Evolutionary conservation across 2,113 vertebrate species (phyloP).

Genomic region (Serilophus lunatus): DNA sequence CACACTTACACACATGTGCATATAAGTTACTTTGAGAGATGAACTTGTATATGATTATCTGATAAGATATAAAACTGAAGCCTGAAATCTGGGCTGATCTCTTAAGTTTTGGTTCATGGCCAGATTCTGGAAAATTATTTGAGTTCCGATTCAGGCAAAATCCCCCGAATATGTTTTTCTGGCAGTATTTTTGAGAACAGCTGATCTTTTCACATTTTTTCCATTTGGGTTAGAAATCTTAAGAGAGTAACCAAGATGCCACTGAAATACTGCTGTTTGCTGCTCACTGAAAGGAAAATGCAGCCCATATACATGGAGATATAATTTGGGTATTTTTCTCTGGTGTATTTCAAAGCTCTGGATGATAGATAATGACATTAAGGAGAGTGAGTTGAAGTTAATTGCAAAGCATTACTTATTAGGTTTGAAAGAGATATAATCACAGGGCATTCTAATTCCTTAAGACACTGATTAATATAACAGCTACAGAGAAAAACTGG

Average conservation of each 20-base stretch:
- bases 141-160: constrained; percentile 31
- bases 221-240: constrained; percentile 33
- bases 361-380: constrained; percentile 21
- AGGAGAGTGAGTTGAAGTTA: constrained; percentile 35
- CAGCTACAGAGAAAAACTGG: constrained; percentile 61
- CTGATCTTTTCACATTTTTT: constrained; percentile 61
- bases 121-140: constrained; percentile 34
- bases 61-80: not conserved
- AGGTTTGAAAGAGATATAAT: constrained; percentile 48
- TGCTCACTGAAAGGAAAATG: not conserved
- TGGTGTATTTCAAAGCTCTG: not conserved
- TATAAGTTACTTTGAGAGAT: not conserved
- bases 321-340: not conserved
- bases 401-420: constrained; percentile 49
- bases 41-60: not conserved
- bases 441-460: constrained; percentile 59
- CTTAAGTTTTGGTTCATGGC: not conserved
- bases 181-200: constrained; percentile 47
- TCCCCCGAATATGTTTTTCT: constrained; percentile 33
- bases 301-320: not conserved
- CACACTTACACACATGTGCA: not conserved
- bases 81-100: not conserved
- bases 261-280: constrained; percentile 30
- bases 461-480: constrained; percentile 64
- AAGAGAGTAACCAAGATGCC: constrained; percentile 27